Base-by-base conservation (phyloP, 2,888 invertebrate genomes). In the Cephus runcator region DNA sequence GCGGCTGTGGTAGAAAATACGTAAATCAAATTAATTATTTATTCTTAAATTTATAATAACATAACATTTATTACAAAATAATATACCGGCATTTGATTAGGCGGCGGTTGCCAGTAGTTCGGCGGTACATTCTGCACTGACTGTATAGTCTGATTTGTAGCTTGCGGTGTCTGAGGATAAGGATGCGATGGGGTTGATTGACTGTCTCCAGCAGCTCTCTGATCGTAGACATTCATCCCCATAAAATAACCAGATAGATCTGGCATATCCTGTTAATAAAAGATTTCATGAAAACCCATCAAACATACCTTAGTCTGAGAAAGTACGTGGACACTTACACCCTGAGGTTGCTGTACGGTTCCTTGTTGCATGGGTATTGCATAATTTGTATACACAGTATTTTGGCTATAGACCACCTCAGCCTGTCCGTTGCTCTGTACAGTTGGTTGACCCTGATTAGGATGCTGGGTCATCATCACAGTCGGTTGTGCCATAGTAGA, bases 141-240 rank as follows among this genome's bases (percentile, higher is more conserved):
- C 40, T 85, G 86, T 69, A 84, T 73, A 9, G 86, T 73, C 76
- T 88, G 88, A 76, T 84, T 89, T 12, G 86, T 78, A n/a, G 87
- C 84, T 12, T 88, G 86, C 68, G 87, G 85, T 69, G 86, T 85
- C 31, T 87, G 89, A 34, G 87, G 85, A 76, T 86, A 88, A 23
- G 90, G 83, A 78, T 90, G 88, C 12, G 88, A 85, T 68, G 87
- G 87, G 23, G 88, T 86, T 1, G 88, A 77, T 76, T 90, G 90
- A 80, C 81, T 85, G 69, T 88, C 88, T 31, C 87, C 88, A 23
- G 80, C 79, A 74, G 81, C 84, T 23, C 81, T 81, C 76, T 90
- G 90, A 75, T 91, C 90, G 79, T 90, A 91, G 35, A 91, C 85
- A 80, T 89, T 90, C 89, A 91, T 89, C 1, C 91, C 90, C 88